Evolutionary conservation across 2,888 invertebrate genomes (phyloP), one percentile per base, ranked within the genome.

Genomic region (Eristalis arbustorum): DNA sequence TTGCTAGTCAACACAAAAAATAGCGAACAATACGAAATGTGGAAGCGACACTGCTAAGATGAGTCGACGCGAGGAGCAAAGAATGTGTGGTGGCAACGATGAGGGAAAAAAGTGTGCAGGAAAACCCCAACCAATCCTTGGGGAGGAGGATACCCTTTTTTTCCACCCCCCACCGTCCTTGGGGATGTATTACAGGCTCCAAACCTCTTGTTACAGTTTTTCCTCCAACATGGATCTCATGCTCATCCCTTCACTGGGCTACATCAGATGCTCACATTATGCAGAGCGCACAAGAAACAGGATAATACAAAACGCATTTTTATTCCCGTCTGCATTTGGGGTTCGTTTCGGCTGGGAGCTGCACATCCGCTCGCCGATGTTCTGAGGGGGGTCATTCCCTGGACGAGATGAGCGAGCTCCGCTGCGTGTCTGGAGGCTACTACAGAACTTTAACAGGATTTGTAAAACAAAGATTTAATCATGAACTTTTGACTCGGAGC

Each of bases 21-120:
- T 63, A 68, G 56, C 40, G 77, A 74, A 79, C 71, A 80, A 80
- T 67, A 67, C 74, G 64, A 49, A 63, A 74, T 64, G 69, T 37
- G 59, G 61, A 75, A 66, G 73, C 73, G 76, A 75, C 78, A 87
- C 62, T 77, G 83, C 67, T 37, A 83, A 83, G 74, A 71, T 71
- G 71, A 63, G 68, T 62, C 62, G 59, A 28, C 13, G 23, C 1
- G 42, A 71, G 28, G 37, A 37, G 49, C 57, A 61, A 68, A 59
- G 4, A 1, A 74, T 77, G 77, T 77, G 77, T 49, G 8, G 49
- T 49, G 18, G 49, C 6, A 49, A 18, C 18, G 64, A 69, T n/a
- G 8, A 42, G 49, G 22, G 64, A 66, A 49, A 61, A 42, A 40
- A 40, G 61, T 61, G 25, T 61, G 25, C 59, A 23, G 40, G 40